Evolutionary conservation across 2,888 invertebrate species (phyloP).

Genomic region (Hirtodrosophila alboralis): DNA sequence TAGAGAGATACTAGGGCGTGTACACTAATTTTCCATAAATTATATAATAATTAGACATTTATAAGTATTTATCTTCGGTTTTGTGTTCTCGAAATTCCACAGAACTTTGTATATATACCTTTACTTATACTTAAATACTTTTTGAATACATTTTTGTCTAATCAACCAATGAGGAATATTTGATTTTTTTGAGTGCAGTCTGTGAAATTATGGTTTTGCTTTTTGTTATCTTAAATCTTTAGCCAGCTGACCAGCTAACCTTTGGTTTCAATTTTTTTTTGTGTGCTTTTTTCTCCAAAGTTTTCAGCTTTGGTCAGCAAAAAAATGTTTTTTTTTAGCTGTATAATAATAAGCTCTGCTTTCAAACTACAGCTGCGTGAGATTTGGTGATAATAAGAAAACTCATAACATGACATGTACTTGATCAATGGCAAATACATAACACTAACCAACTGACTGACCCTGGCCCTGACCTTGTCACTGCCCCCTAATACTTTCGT

Average conservation of each 20-base stretch:
- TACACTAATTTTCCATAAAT: too few species aligned
- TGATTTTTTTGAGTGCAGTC: too few species aligned
- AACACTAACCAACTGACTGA: not conserved
- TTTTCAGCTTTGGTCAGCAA: slow-evolving; percentile 25
- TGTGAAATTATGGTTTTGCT: slow-evolving; percentile 4
- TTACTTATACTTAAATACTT: too few species aligned
- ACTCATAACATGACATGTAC: not conserved
- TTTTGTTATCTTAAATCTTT: slow-evolving; percentile 22
- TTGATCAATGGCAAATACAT: not conserved
- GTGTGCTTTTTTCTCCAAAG: not conserved
- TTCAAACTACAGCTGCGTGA: slow-evolving; percentile 6
- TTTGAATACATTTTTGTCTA: too few species aligned
- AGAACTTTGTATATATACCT: too few species aligned
- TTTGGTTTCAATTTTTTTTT: slow-evolving; percentile 12
- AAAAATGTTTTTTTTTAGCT: not conserved
- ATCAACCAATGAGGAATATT: too few species aligned
- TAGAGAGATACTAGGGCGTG: too few species aligned
- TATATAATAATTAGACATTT: too few species aligned
- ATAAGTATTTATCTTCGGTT: too few species aligned
- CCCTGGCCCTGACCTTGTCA: not conserved
- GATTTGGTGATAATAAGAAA: slow-evolving; percentile 16
- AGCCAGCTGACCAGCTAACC: slow-evolving; percentile 19
- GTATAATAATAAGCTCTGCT: slow-evolving; percentile 1
- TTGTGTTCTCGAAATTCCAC: too few species aligned
- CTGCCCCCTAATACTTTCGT: too few species aligned